Percentiles rank a stretch among this genome's conserved stretches.
These are phyloP conservation scores for Vireo altiloquus DNA, from an alignment of 2,113 vertebrate species.

Conservation along the genomic window DNA sequence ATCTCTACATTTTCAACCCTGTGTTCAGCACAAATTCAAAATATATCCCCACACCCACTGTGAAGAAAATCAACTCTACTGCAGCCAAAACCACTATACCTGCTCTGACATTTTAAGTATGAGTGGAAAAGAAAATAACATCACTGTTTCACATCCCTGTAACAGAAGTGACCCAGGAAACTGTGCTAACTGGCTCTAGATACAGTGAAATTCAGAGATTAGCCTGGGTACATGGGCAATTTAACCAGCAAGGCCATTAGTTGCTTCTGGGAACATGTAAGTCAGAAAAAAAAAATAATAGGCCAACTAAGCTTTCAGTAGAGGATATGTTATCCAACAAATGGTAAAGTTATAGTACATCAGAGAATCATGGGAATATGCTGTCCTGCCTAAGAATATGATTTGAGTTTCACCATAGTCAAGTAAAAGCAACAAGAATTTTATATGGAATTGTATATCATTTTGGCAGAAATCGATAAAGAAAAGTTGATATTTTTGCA, in stretches of 20 bases:
- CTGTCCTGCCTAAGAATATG: background rate
- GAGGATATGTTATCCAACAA: background rate
- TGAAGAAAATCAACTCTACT: background rate
- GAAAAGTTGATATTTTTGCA: background rate
- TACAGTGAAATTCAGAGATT: background rate
- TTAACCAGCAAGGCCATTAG: background rate
- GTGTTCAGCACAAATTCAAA: background rate
- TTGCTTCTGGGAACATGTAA: background rate
- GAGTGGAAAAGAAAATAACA: background rate
- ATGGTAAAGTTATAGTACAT: background rate
- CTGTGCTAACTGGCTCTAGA: background rate
- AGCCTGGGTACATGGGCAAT: background rate
- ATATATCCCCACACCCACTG: background rate
- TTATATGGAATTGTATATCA: background rate
- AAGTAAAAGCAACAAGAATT: background rate
- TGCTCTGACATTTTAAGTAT: background rate
- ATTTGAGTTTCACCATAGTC: background rate
- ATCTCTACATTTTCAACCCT: background rate
- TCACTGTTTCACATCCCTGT: background rate
- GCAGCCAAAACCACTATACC: background rate
- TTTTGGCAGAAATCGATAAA: background rate
- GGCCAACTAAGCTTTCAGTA: background rate
- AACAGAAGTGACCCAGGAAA: background rate
- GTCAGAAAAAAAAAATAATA: background rate
- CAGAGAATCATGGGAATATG: background rate